A percentile compares a stretch with the other conserved stretches of the same genome.
These are phyloP conservation scores for Ectropis grisescens DNA, from an alignment of 1,140 invertebrate species.

Conservation along the genomic window DNA sequence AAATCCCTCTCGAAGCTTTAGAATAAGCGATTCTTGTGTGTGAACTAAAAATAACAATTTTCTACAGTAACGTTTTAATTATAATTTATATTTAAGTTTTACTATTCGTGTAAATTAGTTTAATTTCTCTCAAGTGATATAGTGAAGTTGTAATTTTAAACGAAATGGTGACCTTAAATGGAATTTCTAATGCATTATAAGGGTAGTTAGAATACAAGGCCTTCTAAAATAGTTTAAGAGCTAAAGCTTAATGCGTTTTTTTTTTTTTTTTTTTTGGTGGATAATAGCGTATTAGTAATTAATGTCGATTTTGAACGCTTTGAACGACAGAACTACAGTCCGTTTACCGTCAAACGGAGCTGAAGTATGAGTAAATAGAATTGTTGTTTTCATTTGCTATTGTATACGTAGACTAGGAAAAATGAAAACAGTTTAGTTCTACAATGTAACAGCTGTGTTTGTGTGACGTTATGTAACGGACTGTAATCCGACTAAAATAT, in stretches of 20 bases:
- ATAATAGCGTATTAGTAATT: conserved; percentile 30
- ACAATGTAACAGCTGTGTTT: no score
- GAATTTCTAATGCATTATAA: conserved; percentile 63
- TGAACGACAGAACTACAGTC: no score
- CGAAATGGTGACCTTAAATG: conserved; percentile 56
- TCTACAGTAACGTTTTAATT: conserved; percentile 54
- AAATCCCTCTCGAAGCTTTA: conserved; percentile 51
- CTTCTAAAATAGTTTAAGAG: conserved; percentile 51
- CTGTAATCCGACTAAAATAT: no score
- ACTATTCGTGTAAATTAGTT: conserved; percentile 35
- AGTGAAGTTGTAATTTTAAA: conserved; percentile 48
- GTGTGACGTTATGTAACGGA: no score
- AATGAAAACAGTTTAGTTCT: no score
- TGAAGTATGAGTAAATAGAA: no score
- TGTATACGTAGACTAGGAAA: no score
- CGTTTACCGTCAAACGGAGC: no score
- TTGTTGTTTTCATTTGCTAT: no score
- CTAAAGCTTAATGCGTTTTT: conserved; percentile 41
- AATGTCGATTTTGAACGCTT: not conserved
- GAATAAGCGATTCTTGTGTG: conserved; percentile 55
- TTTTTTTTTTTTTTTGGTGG: conserved; percentile 30
- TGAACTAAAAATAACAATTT: conserved; percentile 56
- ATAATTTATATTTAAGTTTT: conserved; percentile 39
- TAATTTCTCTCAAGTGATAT: conserved; percentile 58
- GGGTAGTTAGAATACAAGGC: conserved; percentile 63